A percentile compares a stretch with the other conserved stretches of the same genome.
Evolutionary conservation across 2,888 invertebrate genomes (phyloP).

Genomic region (Lottia scabra): DNA sequence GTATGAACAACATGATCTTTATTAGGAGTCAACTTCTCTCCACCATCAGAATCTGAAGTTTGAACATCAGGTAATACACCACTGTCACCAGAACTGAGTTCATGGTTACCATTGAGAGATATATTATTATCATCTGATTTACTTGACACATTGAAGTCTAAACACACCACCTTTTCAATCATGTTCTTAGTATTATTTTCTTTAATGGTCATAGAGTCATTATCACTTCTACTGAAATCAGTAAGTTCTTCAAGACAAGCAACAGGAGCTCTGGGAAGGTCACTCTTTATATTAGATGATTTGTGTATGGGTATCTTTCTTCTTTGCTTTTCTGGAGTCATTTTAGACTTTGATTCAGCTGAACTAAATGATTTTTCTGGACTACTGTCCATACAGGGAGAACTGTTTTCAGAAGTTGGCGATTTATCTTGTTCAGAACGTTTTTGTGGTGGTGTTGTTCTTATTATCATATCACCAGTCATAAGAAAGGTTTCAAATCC

Average conservation of each 20-base stretch:
- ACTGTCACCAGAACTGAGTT: constrained; percentile 34
- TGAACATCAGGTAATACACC: constrained; percentile 35
- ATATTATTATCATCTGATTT: constrained; percentile 11
- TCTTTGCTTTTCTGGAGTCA: constrained; percentile 8
- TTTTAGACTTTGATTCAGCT: not conserved
- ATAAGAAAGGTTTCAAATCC: constrained; percentile 82
- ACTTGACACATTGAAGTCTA: constrained; percentile 2
- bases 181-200: not conserved
- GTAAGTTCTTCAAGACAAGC: constrained; percentile 40
- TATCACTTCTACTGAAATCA: constrained; percentile 16
- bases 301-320: constrained; percentile 17
- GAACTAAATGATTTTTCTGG: not conserved
- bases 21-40: constrained; percentile 17
- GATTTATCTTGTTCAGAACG: constrained; percentile 6
- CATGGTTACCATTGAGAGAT: constrained; percentile 18
- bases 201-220: not conserved
- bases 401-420: not conserved
- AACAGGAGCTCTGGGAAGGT: constrained; percentile 33
- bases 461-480: constrained; percentile 96
- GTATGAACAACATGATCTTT: constrained; percentile 15
- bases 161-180: not conserved
- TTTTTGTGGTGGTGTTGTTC: constrained; percentile 76
- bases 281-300: constrained; percentile 1
- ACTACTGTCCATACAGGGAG: not conserved
- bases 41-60: constrained; percentile 31